Evolutionary conservation across 2,888 invertebrate genomes (phyloP).

Genomic region (Hydraecia micacea): DNA sequence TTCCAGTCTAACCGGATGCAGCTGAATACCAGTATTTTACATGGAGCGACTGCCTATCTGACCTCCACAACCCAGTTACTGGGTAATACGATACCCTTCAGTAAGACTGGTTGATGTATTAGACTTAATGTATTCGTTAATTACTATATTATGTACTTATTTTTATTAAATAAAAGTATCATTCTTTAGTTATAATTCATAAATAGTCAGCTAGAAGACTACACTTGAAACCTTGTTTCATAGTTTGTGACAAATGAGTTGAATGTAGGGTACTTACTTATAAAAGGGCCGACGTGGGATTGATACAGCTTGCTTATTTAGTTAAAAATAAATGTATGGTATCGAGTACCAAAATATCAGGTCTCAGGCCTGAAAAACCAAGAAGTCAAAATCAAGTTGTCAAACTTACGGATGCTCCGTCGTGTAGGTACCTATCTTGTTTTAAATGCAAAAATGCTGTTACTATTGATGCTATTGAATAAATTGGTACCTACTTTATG

Average conservation of each 20-base stretch:
- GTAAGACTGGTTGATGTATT: too few relatives aligned
- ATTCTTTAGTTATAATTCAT: not conserved
- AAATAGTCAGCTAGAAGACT: not conserved
- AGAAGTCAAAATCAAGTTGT: not conserved
- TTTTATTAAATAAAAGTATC: slow-evolving; percentile 1
- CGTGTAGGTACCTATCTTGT: not conserved
- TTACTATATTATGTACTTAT: not conserved
- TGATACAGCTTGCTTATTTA: not conserved
- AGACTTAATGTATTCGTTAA: slow-evolving; percentile 1
- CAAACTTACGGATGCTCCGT: not conserved
- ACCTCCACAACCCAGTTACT: too few relatives aligned
- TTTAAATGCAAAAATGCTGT: slow-evolving; percentile 11
- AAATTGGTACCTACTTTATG: not conserved
- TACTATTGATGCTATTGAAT: slow-evolving; percentile 15
- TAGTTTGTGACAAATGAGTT: not conserved
- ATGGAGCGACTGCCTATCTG: too few relatives aligned
- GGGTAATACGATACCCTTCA: too few relatives aligned
- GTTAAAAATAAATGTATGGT: not conserved
- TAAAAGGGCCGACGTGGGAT: not conserved
- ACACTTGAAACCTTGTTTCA: not conserved
- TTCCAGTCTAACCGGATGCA: too few relatives aligned
- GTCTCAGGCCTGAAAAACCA: not conserved
- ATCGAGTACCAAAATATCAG: not conserved
- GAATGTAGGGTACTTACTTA: not conserved
- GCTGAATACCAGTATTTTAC: too few relatives aligned